Base-by-base conservation (phyloP, 2,888 invertebrate species). In the Plagodis dolabraria region DNA sequence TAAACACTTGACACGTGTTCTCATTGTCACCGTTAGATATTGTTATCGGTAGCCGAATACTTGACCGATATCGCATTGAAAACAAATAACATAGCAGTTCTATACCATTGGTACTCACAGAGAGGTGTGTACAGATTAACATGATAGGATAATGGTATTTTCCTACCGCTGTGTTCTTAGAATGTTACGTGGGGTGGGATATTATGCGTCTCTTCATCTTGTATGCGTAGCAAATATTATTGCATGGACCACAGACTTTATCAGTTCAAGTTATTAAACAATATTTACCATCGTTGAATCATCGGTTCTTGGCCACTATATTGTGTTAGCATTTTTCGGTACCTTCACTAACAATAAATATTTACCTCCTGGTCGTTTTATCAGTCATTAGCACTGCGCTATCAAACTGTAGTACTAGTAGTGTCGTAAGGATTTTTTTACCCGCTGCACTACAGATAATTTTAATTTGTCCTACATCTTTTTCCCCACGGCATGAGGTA, bases 31-130 rank as follows among this genome's bases (percentile, higher is more conserved):
- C 51, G 52, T 52, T 40, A 57, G 60, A 71, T 72, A 68, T 69
- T 75, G 74, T 74, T 79, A 74, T 75, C 74, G 52, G 42, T 61
- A 67, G 63, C 64, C 61, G 60, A 75, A 72, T 71, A 72, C 67
- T 70, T 74, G 75, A 75, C 74, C 71, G 76, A 75, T 79, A 74
- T 71, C 68, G 60, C 45, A 57, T 45, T 53, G 54, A 62, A 69
- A 71, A 70, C 64, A 70, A 60, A 51, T 53, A 53, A 43, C 55
- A n/a, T 34, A 54, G 48, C 33, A 43, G 12, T 11, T 12, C 10
- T 43, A 43, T 12, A 43, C 7, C 12, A 12, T 43, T 11, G 33
- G 33, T 2, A 6, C 11, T 11, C 43, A 43, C 12, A 43, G 7
- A 38, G 38, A 8, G 9, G 38, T 6, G 11, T 42, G 42, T n/a